Conservation (phyloP, 2,797 vertebrate species). For the Hoplostethus atlanticus region DNA sequence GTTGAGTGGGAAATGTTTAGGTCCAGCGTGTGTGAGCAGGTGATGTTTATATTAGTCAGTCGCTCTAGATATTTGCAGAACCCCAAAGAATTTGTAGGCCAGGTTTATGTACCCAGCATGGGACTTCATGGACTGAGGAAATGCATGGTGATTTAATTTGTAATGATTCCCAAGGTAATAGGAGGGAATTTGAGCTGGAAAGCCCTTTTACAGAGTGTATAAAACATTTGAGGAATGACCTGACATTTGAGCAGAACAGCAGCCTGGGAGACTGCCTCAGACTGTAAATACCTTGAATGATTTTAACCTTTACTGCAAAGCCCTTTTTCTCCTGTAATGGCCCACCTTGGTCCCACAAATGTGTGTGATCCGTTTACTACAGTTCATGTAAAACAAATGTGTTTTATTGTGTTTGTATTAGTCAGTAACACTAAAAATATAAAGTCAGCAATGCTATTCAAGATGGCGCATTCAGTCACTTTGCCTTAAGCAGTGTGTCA, state of each 20-base stretch:
- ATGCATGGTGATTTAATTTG: constrained; percentile 52
- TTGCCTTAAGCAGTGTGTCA: not conserved
- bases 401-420: not conserved
- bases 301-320: constrained; percentile 18
- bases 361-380: constrained; percentile 4
- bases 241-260: constrained; percentile 33
- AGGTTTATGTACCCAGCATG: constrained; percentile 38
- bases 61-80: constrained; percentile 35
- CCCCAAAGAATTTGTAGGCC: constrained; percentile 29
- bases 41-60: constrained; percentile 21
- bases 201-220: constrained; percentile 38
- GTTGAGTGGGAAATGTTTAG: not conserved
- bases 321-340: constrained; percentile 2
- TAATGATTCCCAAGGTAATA: constrained; percentile 43
- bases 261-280: not conserved
- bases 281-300: constrained; percentile 41
- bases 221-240: constrained; percentile 38
- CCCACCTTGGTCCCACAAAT: not conserved
- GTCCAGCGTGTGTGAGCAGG: constrained; percentile 10
- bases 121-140: constrained; percentile 28
- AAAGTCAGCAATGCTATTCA: not conserved
- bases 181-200: constrained; percentile 38
- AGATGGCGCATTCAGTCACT: not conserved
- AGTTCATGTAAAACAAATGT: constrained; percentile 15
- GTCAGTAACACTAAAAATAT: not conserved